A percentile compares a stretch with the other conserved stretches of the same genome.
Evolutionary conservation across 1,140 invertebrate species (phyloP).

Genomic region (Neocloeon triangulifer): DNA sequence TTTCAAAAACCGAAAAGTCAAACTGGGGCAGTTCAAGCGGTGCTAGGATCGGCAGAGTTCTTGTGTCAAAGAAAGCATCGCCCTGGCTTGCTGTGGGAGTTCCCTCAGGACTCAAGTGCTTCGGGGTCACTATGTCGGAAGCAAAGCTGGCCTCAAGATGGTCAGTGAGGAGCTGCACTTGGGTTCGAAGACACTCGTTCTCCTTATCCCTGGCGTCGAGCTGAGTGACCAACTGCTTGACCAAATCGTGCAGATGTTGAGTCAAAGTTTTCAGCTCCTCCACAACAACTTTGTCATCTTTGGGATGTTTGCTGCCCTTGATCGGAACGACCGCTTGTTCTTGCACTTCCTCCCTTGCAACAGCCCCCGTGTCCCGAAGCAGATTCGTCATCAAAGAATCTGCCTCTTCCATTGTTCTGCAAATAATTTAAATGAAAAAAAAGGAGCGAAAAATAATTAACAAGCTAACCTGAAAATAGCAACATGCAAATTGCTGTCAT

Average conservation of each 20-base stretch:
- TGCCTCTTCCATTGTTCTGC: slow-evolving; percentile 32
- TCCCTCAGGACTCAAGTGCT: no score
- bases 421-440: no score
- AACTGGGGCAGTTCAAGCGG: slow-evolving; percentile 30
- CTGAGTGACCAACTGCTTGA: slow-evolving; percentile 29
- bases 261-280: slow-evolving; percentile 34
- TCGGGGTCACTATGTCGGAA: no score
- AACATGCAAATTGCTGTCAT: no score
- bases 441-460: no score
- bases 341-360: slow-evolving; percentile 6
- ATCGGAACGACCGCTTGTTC: no score
- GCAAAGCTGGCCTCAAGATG: no score
- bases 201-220: slow-evolving; percentile 31
- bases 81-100: no score
- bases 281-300: slow-evolving; percentile 27
- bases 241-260: slow-evolving; percentile 25
- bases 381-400: slow-evolving; percentile 27
- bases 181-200: slow-evolving; percentile 23
- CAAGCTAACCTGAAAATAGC: no score
- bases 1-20: slow-evolving; percentile 19
- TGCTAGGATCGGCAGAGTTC: slow-evolving; percentile 21
- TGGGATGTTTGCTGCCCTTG: slow-evolving; percentile 26
- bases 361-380: slow-evolving; percentile 13
- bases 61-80: no score
- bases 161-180: no score